These are phyloP conservation scores for Copsychus sechellarum DNA, from an alignment of 2,113 vertebrate species.

Conservation along the genomic window DNA sequence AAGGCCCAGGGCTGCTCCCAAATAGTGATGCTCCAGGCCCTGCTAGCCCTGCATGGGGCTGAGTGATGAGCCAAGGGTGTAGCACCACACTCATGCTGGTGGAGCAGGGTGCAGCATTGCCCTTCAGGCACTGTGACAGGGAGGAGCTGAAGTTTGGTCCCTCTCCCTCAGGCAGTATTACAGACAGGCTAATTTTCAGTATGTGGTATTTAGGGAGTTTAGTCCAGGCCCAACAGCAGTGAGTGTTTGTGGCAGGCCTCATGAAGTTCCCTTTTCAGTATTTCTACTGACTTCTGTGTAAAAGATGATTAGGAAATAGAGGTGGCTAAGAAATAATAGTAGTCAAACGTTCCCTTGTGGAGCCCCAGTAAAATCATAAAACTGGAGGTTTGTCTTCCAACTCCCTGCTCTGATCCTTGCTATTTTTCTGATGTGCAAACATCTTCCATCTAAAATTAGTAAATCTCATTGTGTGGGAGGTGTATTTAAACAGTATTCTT, in stretches of 20 bases:
- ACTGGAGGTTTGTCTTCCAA: not conserved
- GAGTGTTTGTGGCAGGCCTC: not conserved
- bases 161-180: not conserved
- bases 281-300: not conserved
- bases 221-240: not conserved
- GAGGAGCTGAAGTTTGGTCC: not conserved
- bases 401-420: not conserved
- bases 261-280: not conserved
- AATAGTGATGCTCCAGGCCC: not conserved
- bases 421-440: not conserved
- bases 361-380: not conserved
- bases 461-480: constrained; percentile 36
- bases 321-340: not conserved
- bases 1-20: not conserved
- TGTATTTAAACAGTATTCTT: constrained; percentile 43
- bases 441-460: constrained; percentile 28
- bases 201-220: not conserved
- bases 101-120: not conserved
- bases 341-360: not conserved
- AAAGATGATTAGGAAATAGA: not conserved
- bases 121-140: accelerated
- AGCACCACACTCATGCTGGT: not conserved
- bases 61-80: not conserved
- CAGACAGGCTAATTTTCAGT: not conserved
- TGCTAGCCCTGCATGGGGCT: not conserved